A percentile compares a stretch with the other conserved stretches of the same genome.
Conservation (phyloP, 2,888 invertebrate species). For the Oscheius sp. region DNA sequence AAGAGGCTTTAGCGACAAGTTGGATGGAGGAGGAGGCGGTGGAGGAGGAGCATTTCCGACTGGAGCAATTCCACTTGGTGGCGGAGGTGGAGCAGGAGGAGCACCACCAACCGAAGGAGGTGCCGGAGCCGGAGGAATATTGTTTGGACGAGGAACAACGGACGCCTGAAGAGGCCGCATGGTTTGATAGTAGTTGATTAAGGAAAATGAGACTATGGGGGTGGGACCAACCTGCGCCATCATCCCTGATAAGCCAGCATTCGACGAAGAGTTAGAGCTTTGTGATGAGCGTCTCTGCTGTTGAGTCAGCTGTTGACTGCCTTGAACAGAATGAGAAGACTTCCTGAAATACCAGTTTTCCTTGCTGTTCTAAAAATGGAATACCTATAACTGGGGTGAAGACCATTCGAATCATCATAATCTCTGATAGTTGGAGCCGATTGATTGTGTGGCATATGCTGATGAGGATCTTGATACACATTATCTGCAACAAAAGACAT, state of each 20-base stretch:
- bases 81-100: conserved; percentile 35
- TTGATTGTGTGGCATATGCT: conserved; percentile 44
- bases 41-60: conserved; percentile 23
- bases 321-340: conserved; percentile 33
- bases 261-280: conserved; percentile 36
- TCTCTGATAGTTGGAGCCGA: conserved; percentile 49
- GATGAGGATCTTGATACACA: conserved; percentile 57
- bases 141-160: background rate
- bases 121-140: conserved; percentile 26
- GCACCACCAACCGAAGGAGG: conserved; percentile 36
- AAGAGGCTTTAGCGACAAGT: no score
- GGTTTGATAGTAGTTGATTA: conserved; percentile 3
- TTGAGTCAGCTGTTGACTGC: conserved; percentile 26
- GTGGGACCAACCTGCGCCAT: conserved; percentile 17
- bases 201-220: background rate
- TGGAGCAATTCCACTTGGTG: conserved; percentile 36
- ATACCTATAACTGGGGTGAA: conserved; percentile 30
- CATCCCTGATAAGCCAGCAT: conserved; percentile 18
- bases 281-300: conserved; percentile 49
- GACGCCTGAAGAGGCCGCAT: conserved; percentile 18
- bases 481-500: conserved; percentile 44
- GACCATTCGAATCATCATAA: conserved; percentile 32
- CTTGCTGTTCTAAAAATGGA: background rate
- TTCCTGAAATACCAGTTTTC: conserved; percentile 33
- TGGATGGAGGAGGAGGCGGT: conserved; percentile 40